phyloP scores from a whole-genome alignment of 2,888 invertebrate species.

The Drosophila phalerata region DNA sequence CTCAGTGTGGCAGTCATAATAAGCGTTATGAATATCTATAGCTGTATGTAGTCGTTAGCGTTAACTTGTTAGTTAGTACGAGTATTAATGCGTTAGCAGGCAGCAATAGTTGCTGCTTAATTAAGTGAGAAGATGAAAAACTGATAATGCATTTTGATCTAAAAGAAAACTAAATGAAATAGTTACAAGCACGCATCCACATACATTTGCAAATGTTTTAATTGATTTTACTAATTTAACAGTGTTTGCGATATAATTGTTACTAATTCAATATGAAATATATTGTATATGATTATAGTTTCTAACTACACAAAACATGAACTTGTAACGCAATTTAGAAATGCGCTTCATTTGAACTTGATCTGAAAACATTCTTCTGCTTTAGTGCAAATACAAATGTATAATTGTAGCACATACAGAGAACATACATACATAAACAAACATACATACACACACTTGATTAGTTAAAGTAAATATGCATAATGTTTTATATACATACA shows the following conservation, averaged over 20 bases:
- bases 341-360: constrained; percentile 23
- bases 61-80: constrained; percentile 63
- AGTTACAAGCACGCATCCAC: constrained; percentile 15
- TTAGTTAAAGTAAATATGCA: constrained; percentile 52
- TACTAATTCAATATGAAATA: constrained; percentile 28
- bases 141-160: constrained; percentile 72
- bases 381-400: constrained; percentile 49
- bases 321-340: constrained; percentile 21
- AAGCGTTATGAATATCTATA: constrained; percentile 37
- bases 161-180: constrained; percentile 14
- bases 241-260: constrained; percentile 41
- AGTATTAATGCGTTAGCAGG: constrained; percentile 59
- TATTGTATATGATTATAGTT: constrained; percentile 24
- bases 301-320: constrained; percentile 13
- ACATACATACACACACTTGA: constrained; percentile 29
- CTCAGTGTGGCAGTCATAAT: constrained; percentile 52
- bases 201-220: constrained; percentile 56
- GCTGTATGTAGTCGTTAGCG: constrained; percentile 59
- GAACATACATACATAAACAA: constrained; percentile 13
- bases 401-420: constrained; percentile 36
- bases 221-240: constrained; percentile 51
- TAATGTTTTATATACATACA: constrained; percentile 54
- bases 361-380: constrained; percentile 51
- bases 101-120: constrained; percentile 48
- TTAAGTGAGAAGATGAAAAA: constrained; percentile 59